Evolutionary conservation across 2,797 vertebrate species (phyloP).

Genomic region (Leptatherina wallacei): DNA sequence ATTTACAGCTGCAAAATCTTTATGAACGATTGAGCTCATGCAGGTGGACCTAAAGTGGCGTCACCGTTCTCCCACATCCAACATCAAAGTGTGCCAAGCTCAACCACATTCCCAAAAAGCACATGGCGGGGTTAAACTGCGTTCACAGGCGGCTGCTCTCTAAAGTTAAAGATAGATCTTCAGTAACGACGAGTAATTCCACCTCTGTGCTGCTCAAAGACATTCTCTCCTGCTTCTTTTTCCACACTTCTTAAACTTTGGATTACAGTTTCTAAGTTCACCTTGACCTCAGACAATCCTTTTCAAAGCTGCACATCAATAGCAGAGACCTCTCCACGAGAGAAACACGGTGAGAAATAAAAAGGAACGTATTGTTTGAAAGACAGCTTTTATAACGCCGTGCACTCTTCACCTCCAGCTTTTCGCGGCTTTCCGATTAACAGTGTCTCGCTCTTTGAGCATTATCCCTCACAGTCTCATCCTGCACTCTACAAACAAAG

Average conservation of each 20-base stretch:
- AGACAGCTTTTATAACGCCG: conserved; percentile 48
- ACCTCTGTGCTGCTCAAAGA: conserved; percentile 25
- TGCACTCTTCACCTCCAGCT: conserved; percentile 68
- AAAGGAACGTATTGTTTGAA: conserved; percentile 55
- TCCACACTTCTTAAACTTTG: conserved; percentile 35
- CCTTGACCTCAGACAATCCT: conserved; percentile 66
- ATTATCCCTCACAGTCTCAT: conserved; percentile 59
- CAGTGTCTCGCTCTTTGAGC: conserved; percentile 54
- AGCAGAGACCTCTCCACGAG: conserved; percentile 44
- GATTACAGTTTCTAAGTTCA: conserved; percentile 58
- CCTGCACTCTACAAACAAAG: conserved; percentile 55
- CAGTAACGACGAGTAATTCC: conserved; percentile 29
- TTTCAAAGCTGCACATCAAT: conserved; percentile 66
- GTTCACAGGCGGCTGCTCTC: conserved; percentile 6
- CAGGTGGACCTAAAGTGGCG: too few species aligned
- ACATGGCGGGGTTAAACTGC: not conserved
- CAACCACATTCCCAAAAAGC: not conserved
- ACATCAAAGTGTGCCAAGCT: not conserved
- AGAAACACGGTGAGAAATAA: conserved; percentile 48
- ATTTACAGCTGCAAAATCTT: too few species aligned
- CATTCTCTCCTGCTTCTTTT: conserved; percentile 18
- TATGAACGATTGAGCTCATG: too few species aligned
- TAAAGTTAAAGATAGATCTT: conserved; percentile 32
- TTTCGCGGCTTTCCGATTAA: conserved; percentile 59
- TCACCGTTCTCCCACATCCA: not conserved